These are phyloP conservation scores for Drosophila affinis DNA, from an alignment of 2,888 invertebrate species.

Conservation along the genomic window DNA sequence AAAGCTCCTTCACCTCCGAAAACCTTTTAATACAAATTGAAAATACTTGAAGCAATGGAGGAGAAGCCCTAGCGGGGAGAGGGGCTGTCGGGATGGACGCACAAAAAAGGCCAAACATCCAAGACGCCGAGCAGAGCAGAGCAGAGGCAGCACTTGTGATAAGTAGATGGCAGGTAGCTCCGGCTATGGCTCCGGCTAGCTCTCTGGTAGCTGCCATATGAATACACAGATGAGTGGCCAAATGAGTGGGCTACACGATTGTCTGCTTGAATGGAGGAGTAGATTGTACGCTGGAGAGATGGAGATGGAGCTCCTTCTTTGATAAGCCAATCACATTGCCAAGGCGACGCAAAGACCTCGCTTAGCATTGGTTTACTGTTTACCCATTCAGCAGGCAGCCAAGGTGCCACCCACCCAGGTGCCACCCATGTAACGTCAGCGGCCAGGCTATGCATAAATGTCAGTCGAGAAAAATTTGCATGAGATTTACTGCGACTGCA, in stretches of 20 bases:
- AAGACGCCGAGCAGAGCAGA: constrained; percentile 29
- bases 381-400: background rate
- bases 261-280: constrained; percentile 28
- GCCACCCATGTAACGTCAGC: background rate
- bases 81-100: constrained; percentile 9
- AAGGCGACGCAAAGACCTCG: constrained; percentile 35
- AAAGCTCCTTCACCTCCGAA: constrained; percentile 60
- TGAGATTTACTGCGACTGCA: constrained; percentile 56
- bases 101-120: constrained; percentile 58
- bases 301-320: constrained; percentile 15
- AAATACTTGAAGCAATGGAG: constrained; percentile 57
- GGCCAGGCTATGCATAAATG: constrained; percentile 59
- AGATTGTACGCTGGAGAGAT: constrained; percentile 7
- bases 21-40: constrained; percentile 80
- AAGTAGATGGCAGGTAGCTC: constrained; percentile 51
- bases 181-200: constrained; percentile 13
- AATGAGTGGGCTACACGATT: constrained; percentile 58
- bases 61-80: background rate
- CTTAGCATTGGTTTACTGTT: constrained; percentile 15
- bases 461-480: constrained; percentile 63
- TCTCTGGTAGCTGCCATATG: constrained; percentile 21
- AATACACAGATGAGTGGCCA: constrained; percentile 48
- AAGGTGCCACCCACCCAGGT: too few species aligned
- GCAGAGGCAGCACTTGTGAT: constrained; percentile 52
- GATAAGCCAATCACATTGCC: constrained; percentile 49